Percentiles rank a stretch among this genome's conserved stretches.
Evolutionary conservation across 2,888 invertebrate genomes (phyloP).

Genomic region (Drosophila ezoana): DNA sequence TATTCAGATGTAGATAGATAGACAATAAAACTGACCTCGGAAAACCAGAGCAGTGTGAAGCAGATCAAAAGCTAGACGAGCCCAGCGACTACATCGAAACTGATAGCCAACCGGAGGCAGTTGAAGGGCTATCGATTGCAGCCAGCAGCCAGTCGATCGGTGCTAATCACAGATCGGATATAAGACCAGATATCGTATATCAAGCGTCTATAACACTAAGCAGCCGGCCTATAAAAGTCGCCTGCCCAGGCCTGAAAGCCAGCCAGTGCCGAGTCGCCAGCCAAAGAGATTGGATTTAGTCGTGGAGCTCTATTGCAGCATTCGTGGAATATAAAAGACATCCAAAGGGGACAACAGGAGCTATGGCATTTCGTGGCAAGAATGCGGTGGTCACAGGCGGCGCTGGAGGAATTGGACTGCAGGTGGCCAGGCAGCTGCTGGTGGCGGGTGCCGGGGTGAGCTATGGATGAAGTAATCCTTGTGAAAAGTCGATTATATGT

Average conservation of each 20-base stretch:
- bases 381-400: slow-evolving; percentile 84
- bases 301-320: slow-evolving; percentile 48
- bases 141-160: slow-evolving; percentile 31
- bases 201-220: slow-evolving; percentile 27
- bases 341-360: slow-evolving; percentile 2
- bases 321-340: slow-evolving; percentile 21
- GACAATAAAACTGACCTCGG: slow-evolving; percentile 28
- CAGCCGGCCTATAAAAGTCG: slow-evolving; percentile 48
- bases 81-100: slow-evolving; percentile 54
- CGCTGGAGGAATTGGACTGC: slow-evolving; percentile 83
- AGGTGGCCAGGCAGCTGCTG: slow-evolving; percentile 82
- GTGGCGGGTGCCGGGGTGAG: slow-evolving; percentile 78
- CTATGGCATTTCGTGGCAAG: slow-evolving; percentile 79
- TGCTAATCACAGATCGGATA: slow-evolving; percentile 61
- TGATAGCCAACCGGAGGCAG: slow-evolving; percentile 47
- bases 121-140: slow-evolving; percentile 59
- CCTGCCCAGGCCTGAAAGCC: slow-evolving; percentile 1
- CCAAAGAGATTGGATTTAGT: slow-evolving; percentile 21
- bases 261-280: slow-evolving; percentile 40
- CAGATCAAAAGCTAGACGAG: slow-evolving; percentile 60
- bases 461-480: not conserved
- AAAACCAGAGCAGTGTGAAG: slow-evolving; percentile 66
- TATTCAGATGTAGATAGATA: too few relatives aligned
- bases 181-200: slow-evolving; percentile 45
- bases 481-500: not conserved